Conservation (phyloP, 2,888 invertebrate species). For the Brassicogethes aeneus region DNA sequence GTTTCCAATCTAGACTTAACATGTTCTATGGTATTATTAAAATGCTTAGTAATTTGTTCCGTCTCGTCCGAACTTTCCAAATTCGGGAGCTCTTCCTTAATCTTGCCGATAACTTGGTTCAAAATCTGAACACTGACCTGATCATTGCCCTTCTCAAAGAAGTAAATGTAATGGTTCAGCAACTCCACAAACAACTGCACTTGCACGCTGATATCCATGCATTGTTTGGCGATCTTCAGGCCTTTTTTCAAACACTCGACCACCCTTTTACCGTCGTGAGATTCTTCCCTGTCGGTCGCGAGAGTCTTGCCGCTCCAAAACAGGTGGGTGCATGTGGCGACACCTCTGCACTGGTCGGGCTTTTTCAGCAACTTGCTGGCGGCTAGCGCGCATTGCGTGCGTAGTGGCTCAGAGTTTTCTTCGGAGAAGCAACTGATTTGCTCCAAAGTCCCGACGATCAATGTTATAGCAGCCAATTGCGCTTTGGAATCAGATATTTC, state of each 20-base stretch:
- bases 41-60: slow-evolving; percentile 93
- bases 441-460: slow-evolving; percentile 92
- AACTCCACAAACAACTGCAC: slow-evolving; percentile 93
- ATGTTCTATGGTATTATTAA: slow-evolving; percentile 82
- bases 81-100: slow-evolving; percentile 87
- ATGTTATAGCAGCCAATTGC: slow-evolving; percentile 89
- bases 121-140: slow-evolving; percentile 37
- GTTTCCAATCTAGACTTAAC: slow-evolving; percentile 62
- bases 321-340: slow-evolving; percentile 87
- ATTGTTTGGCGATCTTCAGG: slow-evolving; percentile 90
- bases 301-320: slow-evolving; percentile 89
- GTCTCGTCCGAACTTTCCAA: slow-evolving; percentile 92
- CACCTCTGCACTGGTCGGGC: slow-evolving; percentile 95
- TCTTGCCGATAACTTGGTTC: slow-evolving; percentile 73
- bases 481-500: slow-evolving; percentile 97
- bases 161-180: slow-evolving; percentile 87
- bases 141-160: slow-evolving; percentile 72
- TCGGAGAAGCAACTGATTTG: slow-evolving; percentile 91
- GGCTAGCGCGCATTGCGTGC: slow-evolving; percentile 92
- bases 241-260: slow-evolving; percentile 94
- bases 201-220: slow-evolving; percentile 95
- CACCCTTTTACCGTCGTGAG: slow-evolving; percentile 92
- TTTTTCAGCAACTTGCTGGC: slow-evolving; percentile 91
- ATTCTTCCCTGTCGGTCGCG: slow-evolving; percentile 43
- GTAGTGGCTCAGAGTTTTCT: slow-evolving; percentile 93